Conservation (phyloP, 2,888 invertebrate species). For the Harpalus rufipes region DNA sequence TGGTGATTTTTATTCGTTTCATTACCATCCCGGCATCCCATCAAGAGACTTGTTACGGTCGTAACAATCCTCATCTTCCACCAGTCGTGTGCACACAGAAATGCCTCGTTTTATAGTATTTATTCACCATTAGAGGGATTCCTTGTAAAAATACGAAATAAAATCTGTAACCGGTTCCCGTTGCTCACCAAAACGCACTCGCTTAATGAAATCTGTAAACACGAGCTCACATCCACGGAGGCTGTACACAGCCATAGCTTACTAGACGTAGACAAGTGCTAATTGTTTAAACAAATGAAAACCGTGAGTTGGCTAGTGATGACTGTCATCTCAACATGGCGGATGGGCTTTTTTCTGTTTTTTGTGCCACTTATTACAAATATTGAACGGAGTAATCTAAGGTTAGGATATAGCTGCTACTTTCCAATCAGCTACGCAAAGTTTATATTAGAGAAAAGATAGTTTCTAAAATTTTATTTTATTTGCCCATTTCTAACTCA, state of each 20-base stretch:
- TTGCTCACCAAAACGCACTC: conserved; percentile 73
- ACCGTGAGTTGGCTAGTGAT: conserved; percentile 61
- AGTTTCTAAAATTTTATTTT: conserved; percentile 52
- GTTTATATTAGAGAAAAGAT: conserved; percentile 59
- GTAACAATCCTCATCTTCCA: conserved; percentile 16
- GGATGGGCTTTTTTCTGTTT: conserved; percentile 56
- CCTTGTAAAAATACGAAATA: conserved; percentile 58
- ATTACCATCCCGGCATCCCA: not conserved
- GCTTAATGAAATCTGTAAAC: conserved; percentile 76
- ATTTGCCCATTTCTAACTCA: conserved; percentile 23
- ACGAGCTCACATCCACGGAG: conserved; percentile 72
- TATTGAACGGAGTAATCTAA: conserved; percentile 55
- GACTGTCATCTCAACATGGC: conserved; percentile 61
- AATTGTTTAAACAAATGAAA: conserved; percentile 74
- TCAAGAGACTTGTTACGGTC: conserved; percentile 35
- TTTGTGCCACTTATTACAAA: conserved; percentile 67
- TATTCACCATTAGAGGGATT: conserved; percentile 62
- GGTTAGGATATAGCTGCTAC: conserved; percentile 27
- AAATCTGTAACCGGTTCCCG: conserved; percentile 73
- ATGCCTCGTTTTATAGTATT: conserved; percentile 55
- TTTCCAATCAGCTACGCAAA: conserved; percentile 53
- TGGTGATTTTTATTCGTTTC: conserved; percentile 10
- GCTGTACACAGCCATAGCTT: conserved; percentile 73
- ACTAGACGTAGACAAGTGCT: conserved; percentile 74
- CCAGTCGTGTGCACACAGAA: conserved; percentile 27